A percentile compares a stretch with the other conserved stretches of the same genome.
Conservation (phyloP, 1,140 invertebrate genomes). For the Aporrectodea caliginosa region DNA sequence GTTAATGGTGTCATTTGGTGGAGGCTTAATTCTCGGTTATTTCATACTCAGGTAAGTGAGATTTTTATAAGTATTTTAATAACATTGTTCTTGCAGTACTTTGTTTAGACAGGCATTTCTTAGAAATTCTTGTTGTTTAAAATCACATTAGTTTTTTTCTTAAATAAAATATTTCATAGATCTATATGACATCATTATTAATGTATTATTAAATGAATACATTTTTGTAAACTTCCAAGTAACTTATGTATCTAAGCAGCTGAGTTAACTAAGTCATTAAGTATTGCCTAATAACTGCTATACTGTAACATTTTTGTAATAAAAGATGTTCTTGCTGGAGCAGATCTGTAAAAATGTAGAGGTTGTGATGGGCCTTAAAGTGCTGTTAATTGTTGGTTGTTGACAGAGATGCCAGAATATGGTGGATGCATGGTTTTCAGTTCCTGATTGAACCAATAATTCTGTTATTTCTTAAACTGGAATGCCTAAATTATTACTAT, state of each 20-base stretch:
- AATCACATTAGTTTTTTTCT: neutral
- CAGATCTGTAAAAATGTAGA: too few relatives aligned
- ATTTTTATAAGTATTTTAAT: too few relatives aligned
- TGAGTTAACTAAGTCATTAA: too few relatives aligned
- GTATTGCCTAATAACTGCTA: too few relatives aligned
- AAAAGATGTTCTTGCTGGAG: neutral
- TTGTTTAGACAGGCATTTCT: neutral
- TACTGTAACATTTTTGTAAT: neutral
- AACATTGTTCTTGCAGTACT: neutral
- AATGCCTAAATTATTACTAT: neutral
- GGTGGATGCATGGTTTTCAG: neutral
- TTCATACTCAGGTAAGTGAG: neutral
- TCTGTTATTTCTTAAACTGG: neutral
- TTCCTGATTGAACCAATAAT: neutral
- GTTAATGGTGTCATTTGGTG: neutral
- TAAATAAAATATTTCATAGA: neutral
- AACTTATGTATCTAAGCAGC: too few relatives aligned
- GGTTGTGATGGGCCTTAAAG: too few relatives aligned
- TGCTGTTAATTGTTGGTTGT: neutral
- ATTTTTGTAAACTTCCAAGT: neutral
- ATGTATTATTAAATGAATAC: neutral
- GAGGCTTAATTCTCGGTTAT: neutral
- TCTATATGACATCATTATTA: neutral
- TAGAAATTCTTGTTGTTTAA: neutral
- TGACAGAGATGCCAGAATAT: neutral